These are phyloP conservation scores for Punctoribates punctum DNA, from an alignment of 2,888 invertebrate genomes.

Conservation along the genomic window DNA sequence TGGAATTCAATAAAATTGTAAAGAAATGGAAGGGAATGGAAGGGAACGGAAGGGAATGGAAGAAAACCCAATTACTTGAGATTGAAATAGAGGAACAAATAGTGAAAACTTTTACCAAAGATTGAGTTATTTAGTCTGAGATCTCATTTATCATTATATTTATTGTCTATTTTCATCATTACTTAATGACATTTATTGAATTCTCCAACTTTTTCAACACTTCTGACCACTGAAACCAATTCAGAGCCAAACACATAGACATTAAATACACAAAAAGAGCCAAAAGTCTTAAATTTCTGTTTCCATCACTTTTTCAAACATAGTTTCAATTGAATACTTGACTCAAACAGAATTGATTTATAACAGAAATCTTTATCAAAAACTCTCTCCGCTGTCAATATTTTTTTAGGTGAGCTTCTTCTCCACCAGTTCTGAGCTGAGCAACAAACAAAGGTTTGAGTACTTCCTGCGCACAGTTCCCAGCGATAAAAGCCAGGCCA, in stretches of 20 bases:
- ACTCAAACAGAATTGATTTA: background rate
- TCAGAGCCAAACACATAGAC: too few species aligned
- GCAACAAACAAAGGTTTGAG: slow-evolving; percentile 58
- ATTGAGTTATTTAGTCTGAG: background rate
- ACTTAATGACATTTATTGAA: slow-evolving; percentile 19
- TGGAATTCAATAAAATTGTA: too few species aligned
- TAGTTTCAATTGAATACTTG: background rate
- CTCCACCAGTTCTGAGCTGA: slow-evolving; percentile 59
- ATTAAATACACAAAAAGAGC: too few species aligned
- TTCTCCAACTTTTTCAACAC: background rate
- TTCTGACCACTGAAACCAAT: background rate
- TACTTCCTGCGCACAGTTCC: slow-evolving; percentile 61
- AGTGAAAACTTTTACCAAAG: background rate
- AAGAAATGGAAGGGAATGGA: too few species aligned
- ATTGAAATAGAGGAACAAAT: background rate
- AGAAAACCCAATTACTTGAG: background rate
- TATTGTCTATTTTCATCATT: slow-evolving; percentile 20
- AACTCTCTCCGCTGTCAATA: background rate
- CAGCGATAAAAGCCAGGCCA: slow-evolving; percentile 60
- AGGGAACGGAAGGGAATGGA: too few species aligned
- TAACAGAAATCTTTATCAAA: background rate
- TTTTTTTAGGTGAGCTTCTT: slow-evolving; percentile 66
- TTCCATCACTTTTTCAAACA: too few species aligned
- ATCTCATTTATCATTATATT: slow-evolving; percentile 4
- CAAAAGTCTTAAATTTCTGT: too few species aligned